Percentiles rank a stretch among this genome's conserved stretches.
Conservation (phyloP, 2,797 vertebrate species). For the Malacoraja senta region DNA sequence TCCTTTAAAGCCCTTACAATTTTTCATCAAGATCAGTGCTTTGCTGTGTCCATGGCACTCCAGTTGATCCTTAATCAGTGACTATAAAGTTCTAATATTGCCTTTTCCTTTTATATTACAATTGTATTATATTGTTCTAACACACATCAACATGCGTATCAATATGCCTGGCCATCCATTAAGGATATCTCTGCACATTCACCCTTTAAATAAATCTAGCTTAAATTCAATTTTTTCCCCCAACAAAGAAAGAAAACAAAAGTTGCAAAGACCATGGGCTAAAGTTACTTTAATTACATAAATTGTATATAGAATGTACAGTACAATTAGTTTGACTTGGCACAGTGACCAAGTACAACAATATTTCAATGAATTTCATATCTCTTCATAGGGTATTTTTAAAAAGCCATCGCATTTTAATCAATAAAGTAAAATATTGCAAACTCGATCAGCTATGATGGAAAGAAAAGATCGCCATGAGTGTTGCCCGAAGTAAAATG, state of each 20-base stretch:
- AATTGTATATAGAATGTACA: constrained; percentile 34
- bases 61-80: background rate
- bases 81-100: background rate
- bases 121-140: no score
- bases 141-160: background rate
- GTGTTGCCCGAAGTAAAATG: background rate
- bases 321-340: constrained; percentile 34
- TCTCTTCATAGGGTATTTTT: background rate
- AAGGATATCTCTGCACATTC: background rate
- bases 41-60: background rate
- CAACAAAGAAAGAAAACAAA: background rate
- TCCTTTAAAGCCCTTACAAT: background rate
- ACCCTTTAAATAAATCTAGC: background rate
- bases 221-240: background rate
- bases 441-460: background rate
- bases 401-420: constrained; percentile 24
- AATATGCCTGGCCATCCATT: no score
- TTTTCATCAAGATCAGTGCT: background rate
- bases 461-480: background rate
- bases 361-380: constrained; percentile 19
- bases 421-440: background rate
- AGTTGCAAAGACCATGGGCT: background rate
- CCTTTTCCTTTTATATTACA: background rate
- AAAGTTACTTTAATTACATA: constrained; percentile 37
- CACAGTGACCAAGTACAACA: background rate